phyloP scores from a whole-genome alignment of 2,888 invertebrate species.

The Tinea trinotella region DNA sequence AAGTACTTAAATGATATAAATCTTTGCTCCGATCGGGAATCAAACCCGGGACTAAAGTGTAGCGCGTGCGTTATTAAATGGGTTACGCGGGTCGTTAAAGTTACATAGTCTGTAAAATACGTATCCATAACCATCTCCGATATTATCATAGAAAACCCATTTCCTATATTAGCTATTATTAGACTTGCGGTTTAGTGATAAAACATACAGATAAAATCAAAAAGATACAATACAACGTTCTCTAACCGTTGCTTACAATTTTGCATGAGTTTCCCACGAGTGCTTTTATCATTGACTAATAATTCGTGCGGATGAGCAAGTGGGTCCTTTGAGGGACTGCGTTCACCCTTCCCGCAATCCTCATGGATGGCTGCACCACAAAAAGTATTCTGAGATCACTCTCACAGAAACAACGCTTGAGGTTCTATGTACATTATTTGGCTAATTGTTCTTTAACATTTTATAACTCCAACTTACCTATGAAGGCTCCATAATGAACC shows the following conservation, averaged over 20 bases:
- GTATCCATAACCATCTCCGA: too few species aligned
- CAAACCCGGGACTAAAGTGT: too few species aligned
- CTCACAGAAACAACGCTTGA: background rate
- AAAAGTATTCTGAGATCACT: background rate
- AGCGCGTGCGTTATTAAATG: too few species aligned
- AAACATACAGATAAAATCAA: background rate
- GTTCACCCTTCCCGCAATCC: background rate
- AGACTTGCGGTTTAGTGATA: too few species aligned
- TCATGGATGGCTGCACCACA: background rate
- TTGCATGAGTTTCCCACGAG: background rate
- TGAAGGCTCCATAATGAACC: background rate
- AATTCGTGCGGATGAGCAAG: slow-evolving; percentile 1
- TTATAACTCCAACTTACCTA: background rate
- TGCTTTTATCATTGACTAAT: background rate
- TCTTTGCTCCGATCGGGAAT: too few species aligned
- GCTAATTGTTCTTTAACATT: background rate
- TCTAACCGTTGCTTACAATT: background rate
- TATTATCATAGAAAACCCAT: too few species aligned
- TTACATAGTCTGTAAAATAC: too few species aligned
- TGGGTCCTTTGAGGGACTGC: slow-evolving; percentile 8
- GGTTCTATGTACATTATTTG: background rate
- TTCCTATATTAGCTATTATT: too few species aligned
- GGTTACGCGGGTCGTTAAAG: too few species aligned
- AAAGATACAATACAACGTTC: background rate
- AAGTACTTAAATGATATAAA: too few species aligned